phyloP scores from a whole-genome alignment of 2,113 vertebrate genomes.

The Dicaeum eximium region DNA sequence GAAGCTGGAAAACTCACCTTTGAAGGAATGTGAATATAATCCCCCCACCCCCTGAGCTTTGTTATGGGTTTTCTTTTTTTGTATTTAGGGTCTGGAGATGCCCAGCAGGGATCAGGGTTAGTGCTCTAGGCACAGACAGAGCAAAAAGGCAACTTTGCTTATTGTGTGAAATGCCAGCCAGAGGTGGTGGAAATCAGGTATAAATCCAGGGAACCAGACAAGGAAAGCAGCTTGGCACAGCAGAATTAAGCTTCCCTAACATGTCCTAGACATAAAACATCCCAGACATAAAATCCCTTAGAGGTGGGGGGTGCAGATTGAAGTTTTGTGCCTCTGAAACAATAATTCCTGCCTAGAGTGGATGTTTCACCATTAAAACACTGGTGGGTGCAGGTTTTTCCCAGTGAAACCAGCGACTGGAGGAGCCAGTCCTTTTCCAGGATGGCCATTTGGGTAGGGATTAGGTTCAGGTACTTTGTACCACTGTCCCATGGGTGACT shows the following conservation, averaged over 20 bases:
- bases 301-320: neutral
- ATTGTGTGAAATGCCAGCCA: neutral
- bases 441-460: neutral
- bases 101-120: neutral
- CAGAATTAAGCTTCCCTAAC: neutral
- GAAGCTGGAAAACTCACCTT: neutral
- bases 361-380: neutral
- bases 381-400: neutral
- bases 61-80: neutral
- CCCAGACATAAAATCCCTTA: neutral
- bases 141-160: neutral
- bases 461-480: neutral
- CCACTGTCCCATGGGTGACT: neutral
- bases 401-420: neutral
- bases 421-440: neutral
- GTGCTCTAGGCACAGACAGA: neutral
- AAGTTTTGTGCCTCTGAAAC: neutral
- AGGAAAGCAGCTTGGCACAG: neutral
- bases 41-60: neutral
- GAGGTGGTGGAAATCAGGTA: neutral
- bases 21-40: neutral
- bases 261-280: neutral
- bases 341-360: neutral
- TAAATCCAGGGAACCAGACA: neutral
- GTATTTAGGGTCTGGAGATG: neutral